Conservation (phyloP, 1,140 invertebrate species). For the Drosophila miranda region DNA sequence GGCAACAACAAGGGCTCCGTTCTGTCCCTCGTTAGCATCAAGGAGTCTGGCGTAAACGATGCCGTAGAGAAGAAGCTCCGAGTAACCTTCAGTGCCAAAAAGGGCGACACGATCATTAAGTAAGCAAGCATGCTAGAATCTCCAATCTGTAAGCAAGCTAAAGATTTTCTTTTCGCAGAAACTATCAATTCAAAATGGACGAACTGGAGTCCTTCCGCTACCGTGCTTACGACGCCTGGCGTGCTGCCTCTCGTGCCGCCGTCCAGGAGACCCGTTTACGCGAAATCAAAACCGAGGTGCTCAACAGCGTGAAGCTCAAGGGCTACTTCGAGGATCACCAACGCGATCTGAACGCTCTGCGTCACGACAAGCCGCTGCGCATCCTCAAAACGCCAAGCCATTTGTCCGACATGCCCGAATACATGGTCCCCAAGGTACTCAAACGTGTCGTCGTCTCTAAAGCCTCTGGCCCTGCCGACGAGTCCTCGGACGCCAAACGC, state of each 20-base stretch:
- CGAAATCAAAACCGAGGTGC: constrained; percentile 97
- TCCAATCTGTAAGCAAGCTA: background rate
- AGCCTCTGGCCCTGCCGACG: constrained; percentile 75
- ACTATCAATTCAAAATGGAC: constrained; percentile 96
- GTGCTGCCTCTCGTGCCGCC: constrained; percentile 95
- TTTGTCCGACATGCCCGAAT: constrained; percentile 96
- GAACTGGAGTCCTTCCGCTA: constrained; percentile 98
- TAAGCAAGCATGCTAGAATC: constrained; percentile 39
- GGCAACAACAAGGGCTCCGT: constrained; percentile 97
- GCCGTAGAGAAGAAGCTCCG: constrained; percentile 90
- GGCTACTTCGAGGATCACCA: constrained; percentile 98
- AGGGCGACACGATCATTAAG: constrained; percentile 82
- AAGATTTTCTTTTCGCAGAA: constrained; percentile 83
- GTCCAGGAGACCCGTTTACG: constrained; percentile 96
- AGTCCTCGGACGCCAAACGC: constrained; percentile 61
- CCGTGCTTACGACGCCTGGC: constrained; percentile 96
- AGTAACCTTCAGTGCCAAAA: constrained; percentile 83
- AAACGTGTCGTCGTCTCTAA: constrained; percentile 84
- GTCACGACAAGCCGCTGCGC: constrained; percentile 96
- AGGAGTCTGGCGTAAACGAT: constrained; percentile 90
- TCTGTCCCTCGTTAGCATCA: constrained; percentile 94
- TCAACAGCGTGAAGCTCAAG: constrained; percentile 96
- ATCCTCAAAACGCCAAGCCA: constrained; percentile 92
- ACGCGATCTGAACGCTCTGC: constrained; percentile 92
- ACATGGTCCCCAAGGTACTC: constrained; percentile 92